Base-by-base conservation (phyloP, 2,797 vertebrate genomes). In the Enteromius argenteus region DNA sequence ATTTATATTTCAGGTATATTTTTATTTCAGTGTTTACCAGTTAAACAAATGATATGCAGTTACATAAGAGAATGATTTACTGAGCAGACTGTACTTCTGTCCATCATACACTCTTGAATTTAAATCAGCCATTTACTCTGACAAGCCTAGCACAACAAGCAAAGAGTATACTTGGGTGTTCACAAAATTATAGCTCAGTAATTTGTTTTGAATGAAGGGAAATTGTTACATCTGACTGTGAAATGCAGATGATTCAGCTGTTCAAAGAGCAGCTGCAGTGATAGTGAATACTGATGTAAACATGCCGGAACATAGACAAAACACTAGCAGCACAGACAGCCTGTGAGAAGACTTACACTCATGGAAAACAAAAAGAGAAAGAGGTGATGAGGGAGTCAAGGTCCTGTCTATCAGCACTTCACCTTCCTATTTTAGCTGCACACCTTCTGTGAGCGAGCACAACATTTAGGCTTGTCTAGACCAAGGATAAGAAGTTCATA, bases 221-320 rank as follows among this genome's bases (percentile, higher is more conserved):
- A 80, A 80, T 51, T 53, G 19, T 67, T 35, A 64, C 42, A 66
- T 79, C 27, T 79, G 27, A 58, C 53, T 76, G 56, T 44, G 58
- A 78, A 80, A 51, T 19, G 66, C 21, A 51, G 32, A 68, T 23
- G 3, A 39, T 53, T 49, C 77, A 66, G 78, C 21, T 68, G 64
- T 53, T 53, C 32, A 39, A 53, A 68, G 64, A 69, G 46, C 58
- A 78, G 58, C 76, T 78, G 76, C 76, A 44, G 76, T 78, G 58
- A 78, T 64, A 21, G 39, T 78, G 58, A 78, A 64, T 39, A 53
- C 78, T 69, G 49, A 56, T 68, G 32, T 80, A 27, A 79, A 80
- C 78, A 80, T 53, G 32, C 64, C 21, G 1, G 32, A 56, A 66
- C 6, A 53, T 19, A 80, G 78, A 69, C 78, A 80, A 53, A 80